phyloP scores from a whole-genome alignment of 2,797 vertebrate species.

The Neosilurus hyrtlii region DNA sequence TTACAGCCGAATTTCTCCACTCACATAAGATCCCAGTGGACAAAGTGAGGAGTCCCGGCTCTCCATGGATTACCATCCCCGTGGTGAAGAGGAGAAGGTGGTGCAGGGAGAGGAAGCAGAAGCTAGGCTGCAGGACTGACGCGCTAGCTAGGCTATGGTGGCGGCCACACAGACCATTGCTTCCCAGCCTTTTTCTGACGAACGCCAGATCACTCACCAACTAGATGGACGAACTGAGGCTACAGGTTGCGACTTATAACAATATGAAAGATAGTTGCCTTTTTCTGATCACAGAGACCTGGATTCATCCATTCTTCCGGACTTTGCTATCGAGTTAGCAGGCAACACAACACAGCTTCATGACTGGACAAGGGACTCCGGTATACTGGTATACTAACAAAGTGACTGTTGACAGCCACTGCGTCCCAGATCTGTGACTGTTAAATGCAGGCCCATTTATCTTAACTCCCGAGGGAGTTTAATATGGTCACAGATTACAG shows the following conservation, averaged over 20 bases:
- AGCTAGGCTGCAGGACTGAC: too few relatives aligned
- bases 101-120: too few relatives aligned
- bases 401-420: not conserved
- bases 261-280: not conserved
- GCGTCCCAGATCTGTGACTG: constrained; percentile 1
- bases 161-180: too few relatives aligned
- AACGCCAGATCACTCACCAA: not conserved
- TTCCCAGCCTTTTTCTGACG: not conserved
- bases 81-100: too few relatives aligned
- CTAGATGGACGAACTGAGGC: not conserved
- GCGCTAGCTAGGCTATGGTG: too few relatives aligned
- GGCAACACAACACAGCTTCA: not conserved
- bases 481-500: not conserved
- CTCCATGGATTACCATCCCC: too few relatives aligned
- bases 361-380: not conserved
- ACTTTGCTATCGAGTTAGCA: not conserved
- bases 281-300: too few relatives aligned
- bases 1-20: too few relatives aligned
- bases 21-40: too few relatives aligned
- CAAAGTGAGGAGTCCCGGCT: too few relatives aligned
- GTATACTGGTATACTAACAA: not conserved
- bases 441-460: not conserved
- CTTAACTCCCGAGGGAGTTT: not conserved
- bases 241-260: not conserved
- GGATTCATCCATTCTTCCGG: not conserved